Evolutionary conservation across 1,140 invertebrate species (phyloP).

Genomic region (Heterodera schachtii): DNA sequence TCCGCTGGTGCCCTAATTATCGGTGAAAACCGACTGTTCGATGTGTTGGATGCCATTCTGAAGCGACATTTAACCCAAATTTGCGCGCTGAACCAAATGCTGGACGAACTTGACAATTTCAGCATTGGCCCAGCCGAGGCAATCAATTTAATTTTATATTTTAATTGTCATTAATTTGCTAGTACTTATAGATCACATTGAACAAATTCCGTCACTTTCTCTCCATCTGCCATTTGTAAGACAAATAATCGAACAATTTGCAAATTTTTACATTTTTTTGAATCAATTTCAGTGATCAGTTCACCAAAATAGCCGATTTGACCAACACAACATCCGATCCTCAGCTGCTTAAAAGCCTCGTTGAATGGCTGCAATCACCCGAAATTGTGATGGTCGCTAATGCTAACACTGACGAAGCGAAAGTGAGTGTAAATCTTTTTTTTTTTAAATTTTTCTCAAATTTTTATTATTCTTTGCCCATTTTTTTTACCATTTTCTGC

Average conservation of each 20-base stretch:
- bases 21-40: not conserved
- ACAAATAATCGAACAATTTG: not conserved
- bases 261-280: not conserved
- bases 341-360: not conserved
- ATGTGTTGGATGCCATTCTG: slow-evolving; percentile 26
- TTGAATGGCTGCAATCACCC: not conserved
- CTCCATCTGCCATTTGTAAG: slow-evolving; percentile 19
- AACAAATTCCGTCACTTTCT: slow-evolving; percentile 25
- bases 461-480: not conserved
- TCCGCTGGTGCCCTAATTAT: not conserved
- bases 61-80: slow-evolving; percentile 30
- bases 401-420: not conserved
- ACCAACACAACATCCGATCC: not conserved
- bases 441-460: no score
- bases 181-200: slow-evolving; percentile 5
- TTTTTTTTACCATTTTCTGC: no score
- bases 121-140: not conserved
- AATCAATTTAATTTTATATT: not conserved
- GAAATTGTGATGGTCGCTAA: not conserved
- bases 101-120: slow-evolving; percentile 31
- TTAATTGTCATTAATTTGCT: not conserved
- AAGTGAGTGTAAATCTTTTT: not conserved
- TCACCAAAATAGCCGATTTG: slow-evolving; percentile 32
- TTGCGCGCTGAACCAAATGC: slow-evolving; percentile 31
- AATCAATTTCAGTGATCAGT: slow-evolving; percentile 29